Evolutionary conservation across 2,888 invertebrate genomes (phyloP).

Genomic region (Hemicrepidius hirtus): DNA sequence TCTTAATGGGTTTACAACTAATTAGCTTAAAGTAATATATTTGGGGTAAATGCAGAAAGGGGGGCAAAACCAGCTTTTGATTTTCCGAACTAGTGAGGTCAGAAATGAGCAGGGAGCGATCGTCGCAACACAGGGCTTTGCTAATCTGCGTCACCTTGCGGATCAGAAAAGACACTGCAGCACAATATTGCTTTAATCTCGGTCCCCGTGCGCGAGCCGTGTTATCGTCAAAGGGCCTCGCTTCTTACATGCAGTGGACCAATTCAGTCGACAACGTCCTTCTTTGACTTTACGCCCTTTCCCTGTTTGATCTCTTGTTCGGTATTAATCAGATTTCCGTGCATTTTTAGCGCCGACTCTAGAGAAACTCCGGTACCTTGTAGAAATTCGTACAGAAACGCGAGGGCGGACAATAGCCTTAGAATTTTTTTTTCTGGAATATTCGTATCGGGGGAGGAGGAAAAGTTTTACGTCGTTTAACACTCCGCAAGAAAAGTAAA

Average conservation of each 20-base stretch:
- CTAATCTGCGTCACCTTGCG: constrained; percentile 58
- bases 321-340: constrained; percentile 63
- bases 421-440: neutral
- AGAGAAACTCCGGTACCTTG: constrained; percentile 15
- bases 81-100: constrained; percentile 50
- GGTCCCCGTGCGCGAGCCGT: constrained; percentile 60
- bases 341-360: constrained; percentile 57
- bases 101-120: constrained; percentile 54
- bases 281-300: constrained; percentile 56
- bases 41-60: neutral
- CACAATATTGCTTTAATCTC: constrained; percentile 68
- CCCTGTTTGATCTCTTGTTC: constrained; percentile 53
- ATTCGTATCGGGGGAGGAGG: neutral
- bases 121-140: constrained; percentile 53
- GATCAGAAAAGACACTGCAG: constrained; percentile 64
- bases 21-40: constrained; percentile 36
- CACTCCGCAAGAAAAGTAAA: constrained; percentile 52
- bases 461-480: constrained; percentile 50
- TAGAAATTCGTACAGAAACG: constrained; percentile 2
- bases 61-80: constrained; percentile 36
- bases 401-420: neutral
- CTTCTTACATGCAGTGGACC: constrained; percentile 61
- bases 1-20: constrained; percentile 19
- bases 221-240: constrained; percentile 63
- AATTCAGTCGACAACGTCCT: constrained; percentile 48